These are phyloP conservation scores for Tetranychus piercei DNA, from an alignment of 2,888 invertebrate genomes.

Conservation along the genomic window DNA sequence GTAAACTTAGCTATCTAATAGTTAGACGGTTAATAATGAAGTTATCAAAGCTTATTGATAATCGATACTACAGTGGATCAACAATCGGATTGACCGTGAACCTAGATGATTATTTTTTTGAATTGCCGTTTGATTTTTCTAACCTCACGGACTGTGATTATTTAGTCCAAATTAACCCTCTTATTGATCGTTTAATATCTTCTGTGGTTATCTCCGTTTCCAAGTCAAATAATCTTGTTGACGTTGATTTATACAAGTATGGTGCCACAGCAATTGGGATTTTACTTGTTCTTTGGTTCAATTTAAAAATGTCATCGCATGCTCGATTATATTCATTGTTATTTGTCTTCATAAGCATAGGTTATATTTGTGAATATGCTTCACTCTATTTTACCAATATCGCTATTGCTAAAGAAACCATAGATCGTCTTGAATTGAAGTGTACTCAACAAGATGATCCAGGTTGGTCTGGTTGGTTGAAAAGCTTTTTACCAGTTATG, in stretches of 20 bases:
- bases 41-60: background rate
- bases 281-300: background rate
- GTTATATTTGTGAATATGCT: background rate
- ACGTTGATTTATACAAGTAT: background rate
- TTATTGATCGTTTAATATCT: background rate
- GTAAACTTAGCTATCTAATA: background rate
- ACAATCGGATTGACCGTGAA: background rate
- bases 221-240: background rate
- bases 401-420: background rate
- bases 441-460: background rate
- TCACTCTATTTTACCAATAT: background rate
- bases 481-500: background rate
- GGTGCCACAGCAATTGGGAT: background rate
- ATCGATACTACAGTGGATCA: background rate
- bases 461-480: background rate
- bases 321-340: background rate
- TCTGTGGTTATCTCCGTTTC: background rate
- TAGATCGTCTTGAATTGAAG: background rate
- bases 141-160: background rate
- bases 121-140: background rate
- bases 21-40: background rate
- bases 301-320: background rate
- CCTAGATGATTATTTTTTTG: background rate
- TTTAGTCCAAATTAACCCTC: background rate
- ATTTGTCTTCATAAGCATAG: background rate